These are phyloP conservation scores for Peromyscus maniculatus DNA, from an alignment of 2,113 vertebrate species.

Conservation along the genomic window DNA sequence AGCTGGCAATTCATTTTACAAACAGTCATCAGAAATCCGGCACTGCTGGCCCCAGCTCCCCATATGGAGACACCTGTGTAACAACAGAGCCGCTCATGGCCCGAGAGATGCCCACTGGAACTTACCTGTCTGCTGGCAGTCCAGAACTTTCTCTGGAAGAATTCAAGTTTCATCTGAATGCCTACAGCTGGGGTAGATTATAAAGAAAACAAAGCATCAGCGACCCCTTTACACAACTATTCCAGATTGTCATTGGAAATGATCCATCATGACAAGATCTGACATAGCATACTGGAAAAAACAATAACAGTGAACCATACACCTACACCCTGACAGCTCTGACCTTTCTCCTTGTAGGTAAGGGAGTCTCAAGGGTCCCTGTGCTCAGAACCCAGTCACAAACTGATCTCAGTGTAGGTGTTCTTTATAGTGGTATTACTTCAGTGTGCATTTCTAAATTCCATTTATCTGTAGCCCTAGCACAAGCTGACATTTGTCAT, in stretches of 20 bases:
- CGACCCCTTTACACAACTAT: constrained; percentile 46
- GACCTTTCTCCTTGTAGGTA: neutral
- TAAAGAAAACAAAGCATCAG: constrained; percentile 70
- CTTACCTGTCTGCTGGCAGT: constrained; percentile 98
- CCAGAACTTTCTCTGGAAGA: constrained; percentile 99
- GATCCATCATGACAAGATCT: constrained; percentile 1
- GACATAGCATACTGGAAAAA: constrained; percentile 39
- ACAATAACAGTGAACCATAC: constrained; percentile 25
- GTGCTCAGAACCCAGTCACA: neutral
- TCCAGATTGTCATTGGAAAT: constrained; percentile 65
- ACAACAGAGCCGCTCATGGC: neutral
- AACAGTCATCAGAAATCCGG: constrained; percentile 64
- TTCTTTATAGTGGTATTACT: neutral
- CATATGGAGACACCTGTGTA: constrained; percentile 25
- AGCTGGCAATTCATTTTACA: constrained; percentile 35
- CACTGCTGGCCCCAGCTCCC: neutral
- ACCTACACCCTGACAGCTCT: neutral
- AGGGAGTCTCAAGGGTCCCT: constrained; percentile 21
- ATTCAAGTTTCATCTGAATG: constrained; percentile 99
- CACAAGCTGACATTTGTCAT: constrained; percentile 14
- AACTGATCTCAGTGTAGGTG: neutral
- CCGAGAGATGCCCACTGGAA: constrained; percentile 47
- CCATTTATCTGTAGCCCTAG: neutral
- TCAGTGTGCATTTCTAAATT: neutral
- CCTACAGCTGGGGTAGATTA: constrained; percentile 94